Evolutionary conservation across 37 sponge, comb jelly and placozoan species (phyloP).

Genomic region (Halichondria panicea): DNA sequence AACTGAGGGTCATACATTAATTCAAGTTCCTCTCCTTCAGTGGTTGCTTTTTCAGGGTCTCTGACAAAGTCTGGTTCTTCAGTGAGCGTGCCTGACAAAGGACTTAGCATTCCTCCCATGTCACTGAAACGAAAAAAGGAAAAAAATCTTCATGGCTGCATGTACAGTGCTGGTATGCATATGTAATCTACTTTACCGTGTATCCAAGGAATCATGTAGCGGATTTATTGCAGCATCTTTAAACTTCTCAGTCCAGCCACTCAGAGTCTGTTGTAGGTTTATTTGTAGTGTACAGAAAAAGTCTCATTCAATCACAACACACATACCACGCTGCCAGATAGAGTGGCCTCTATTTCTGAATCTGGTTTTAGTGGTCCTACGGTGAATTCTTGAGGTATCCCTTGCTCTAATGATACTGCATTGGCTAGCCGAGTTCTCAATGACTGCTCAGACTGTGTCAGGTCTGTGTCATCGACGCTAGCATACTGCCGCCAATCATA

Average conservation of each 20-base stretch:
- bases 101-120: conserved; percentile 58
- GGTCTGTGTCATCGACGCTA: conserved; percentile 24
- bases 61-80: conserved; percentile 1
- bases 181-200: conserved; percentile 14
- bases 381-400: not conserved
- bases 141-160: not conserved
- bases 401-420: not conserved
- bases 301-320: not conserved
- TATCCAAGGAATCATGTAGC: conserved; percentile 38
- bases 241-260: conserved; percentile 18
- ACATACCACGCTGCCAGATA: conserved; percentile 25
- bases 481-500: conserved; percentile 81
- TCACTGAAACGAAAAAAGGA: conserved; percentile 7
- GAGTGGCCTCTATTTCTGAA: conserved; percentile 25
- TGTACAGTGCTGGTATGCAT: not conserved
- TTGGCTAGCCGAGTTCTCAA: conserved; percentile 15
- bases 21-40: conserved; percentile 74
- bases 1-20: conserved; percentile 83
- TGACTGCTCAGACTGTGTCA: not conserved
- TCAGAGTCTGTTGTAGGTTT: conserved; percentile 3
- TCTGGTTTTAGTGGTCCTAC: not conserved
- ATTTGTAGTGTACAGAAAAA: not conserved
- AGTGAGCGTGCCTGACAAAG: conserved; percentile 15
- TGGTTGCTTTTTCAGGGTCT: conserved; percentile 6
- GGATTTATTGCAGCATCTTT: conserved; percentile 8